phyloP scores from a whole-genome alignment of 2,113 vertebrate genomes.

The Melanerpes formicivorus region DNA sequence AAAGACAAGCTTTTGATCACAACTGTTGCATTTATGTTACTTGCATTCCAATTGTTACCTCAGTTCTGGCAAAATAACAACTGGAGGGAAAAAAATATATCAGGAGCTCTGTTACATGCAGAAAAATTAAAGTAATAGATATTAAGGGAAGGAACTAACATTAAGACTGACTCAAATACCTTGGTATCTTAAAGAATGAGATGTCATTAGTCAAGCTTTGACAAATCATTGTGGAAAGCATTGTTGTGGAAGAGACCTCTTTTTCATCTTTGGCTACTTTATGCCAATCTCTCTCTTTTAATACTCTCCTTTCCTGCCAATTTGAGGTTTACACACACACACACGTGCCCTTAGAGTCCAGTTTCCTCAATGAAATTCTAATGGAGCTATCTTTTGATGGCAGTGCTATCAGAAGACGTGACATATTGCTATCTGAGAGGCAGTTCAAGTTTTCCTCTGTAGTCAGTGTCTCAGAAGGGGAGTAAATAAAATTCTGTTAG shows the following conservation, averaged over 20 bases:
- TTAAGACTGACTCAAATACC: neutral
- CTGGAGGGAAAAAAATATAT: neutral
- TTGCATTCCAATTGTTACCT: neutral
- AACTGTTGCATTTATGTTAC: neutral
- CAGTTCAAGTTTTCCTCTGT: neutral
- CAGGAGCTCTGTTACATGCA: neutral
- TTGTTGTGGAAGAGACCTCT: neutral
- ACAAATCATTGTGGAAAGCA: neutral
- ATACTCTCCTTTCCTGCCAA: neutral
- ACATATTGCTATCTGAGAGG: neutral
- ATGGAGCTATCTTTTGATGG: neutral
- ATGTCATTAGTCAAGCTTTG: neutral
- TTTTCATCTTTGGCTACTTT: neutral
- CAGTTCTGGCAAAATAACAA: neutral
- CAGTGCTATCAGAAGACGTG: neutral
- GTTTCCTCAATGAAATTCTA: conserved; percentile 2
- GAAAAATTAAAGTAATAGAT: neutral
- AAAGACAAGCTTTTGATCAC: neutral
- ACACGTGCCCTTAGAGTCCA: neutral
- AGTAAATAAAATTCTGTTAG: neutral
- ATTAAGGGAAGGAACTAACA: neutral
- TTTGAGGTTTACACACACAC: neutral
- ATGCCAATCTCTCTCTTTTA: neutral
- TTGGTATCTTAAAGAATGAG: neutral
- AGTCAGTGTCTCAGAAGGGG: neutral